Base-by-base conservation (phyloP, 2,888 invertebrate genomes). In the Drosophila stalkeri region DNA sequence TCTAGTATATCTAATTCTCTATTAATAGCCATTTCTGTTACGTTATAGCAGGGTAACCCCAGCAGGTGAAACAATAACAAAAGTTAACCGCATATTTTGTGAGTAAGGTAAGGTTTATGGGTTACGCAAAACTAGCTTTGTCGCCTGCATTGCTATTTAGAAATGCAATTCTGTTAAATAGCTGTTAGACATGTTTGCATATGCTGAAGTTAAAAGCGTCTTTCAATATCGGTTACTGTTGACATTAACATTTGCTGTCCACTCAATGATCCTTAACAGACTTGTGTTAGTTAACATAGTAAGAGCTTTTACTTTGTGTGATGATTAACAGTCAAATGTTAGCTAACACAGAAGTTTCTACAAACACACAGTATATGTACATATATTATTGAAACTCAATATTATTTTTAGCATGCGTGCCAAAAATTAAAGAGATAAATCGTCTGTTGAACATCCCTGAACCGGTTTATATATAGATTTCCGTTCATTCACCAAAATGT, bases 1-100 rank as follows among this genome's bases (percentile, higher is more conserved):
- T 47, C 44, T 47, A 35, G 47, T 59, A 55, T 69, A 69, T 27
- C 49, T 49, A 16, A 14, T 57, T 37, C 35, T 44, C 56, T 66
- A 65, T 44, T 51, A 60, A 59, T 68, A 65, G 49, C 8, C 1
- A 20, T 33, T 37, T 41, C 27, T 18, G 27, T 64, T 64, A 46
- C 46, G 37, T n/a, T 51, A 18, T 18, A 12, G 7, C 33, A 9
- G 20, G n/a, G 31, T 35, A 16, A 20, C 31, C 52, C 44, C 54
- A 16, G 16, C 16, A 27, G 39, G 39, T 16, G 16, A 1, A 11
- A 7, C 39, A 11, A 35, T 27, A 33, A 51, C 12, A 33, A 51
- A 18, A 3, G 31, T 8, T 37, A 52, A 37, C 37, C 4, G 23
- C 39, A 39, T 39, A 33, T 44, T 57, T 57, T 44, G 33, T 33